Conservation (phyloP, 2,113 vertebrate species). For the Brachionichthys hirsutus region DNA sequence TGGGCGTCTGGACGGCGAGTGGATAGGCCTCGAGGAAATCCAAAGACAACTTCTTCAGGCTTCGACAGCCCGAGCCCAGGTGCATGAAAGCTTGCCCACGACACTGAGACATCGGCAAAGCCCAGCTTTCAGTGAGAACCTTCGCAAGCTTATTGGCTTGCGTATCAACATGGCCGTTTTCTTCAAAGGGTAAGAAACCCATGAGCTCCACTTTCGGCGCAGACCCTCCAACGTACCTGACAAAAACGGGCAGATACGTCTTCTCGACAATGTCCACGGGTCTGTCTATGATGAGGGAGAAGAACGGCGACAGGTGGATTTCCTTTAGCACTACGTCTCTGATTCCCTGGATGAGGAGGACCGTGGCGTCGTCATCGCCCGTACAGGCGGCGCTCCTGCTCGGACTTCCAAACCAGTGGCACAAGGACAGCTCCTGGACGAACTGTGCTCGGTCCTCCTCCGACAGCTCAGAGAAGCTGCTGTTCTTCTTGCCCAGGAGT, state of each 20-base stretch:
- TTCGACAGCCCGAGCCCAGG: conserved; percentile 85
- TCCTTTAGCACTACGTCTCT: conserved; percentile 86
- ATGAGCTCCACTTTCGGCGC: conserved; percentile 89
- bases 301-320: conserved; percentile 90
- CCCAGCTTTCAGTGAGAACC: conserved; percentile 90
- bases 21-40: conserved; percentile 88
- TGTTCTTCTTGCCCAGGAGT: conserved; percentile 67
- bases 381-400: conserved; percentile 24
- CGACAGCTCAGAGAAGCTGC: conserved; percentile 55
- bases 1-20: conserved; percentile 85
- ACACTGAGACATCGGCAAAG: conserved; percentile 91
- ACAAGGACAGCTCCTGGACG: conserved; percentile 71
- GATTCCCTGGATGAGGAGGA: conserved; percentile 84
- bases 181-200: conserved; percentile 87
- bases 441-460: conserved; percentile 67
- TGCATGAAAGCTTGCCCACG: conserved; percentile 91
- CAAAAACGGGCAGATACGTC: conserved; percentile 85
- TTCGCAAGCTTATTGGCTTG: conserved; percentile 84
- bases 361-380: conserved; percentile 80
- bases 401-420: conserved; percentile 71
- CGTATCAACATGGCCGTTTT: conserved; percentile 71
- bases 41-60: conserved; percentile 86
- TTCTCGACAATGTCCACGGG: conserved; percentile 82
- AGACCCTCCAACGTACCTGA: conserved; percentile 88
- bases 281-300: conserved; percentile 90